Evolutionary conservation across 2,888 invertebrate genomes (phyloP).

Genomic region (Merodon equestris): DNA sequence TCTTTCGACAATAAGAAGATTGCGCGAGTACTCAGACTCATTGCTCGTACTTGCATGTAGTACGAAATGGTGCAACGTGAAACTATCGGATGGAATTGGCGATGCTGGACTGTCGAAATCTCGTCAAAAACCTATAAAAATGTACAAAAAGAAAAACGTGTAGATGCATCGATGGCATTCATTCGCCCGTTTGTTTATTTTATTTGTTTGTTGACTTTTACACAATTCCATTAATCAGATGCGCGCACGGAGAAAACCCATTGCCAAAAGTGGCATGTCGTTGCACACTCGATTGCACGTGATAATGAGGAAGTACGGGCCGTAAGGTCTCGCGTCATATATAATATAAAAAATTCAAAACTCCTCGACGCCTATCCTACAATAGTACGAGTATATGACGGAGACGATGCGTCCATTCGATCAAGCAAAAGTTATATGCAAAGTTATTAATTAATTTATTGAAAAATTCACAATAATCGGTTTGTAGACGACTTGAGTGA

Average conservation of each 20-base stretch:
- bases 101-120: not conserved
- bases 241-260: slow-evolving; percentile 33
- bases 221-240: slow-evolving; percentile 36
- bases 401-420: too few relatives aligned
- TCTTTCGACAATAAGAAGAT: slow-evolving; percentile 34
- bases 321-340: slow-evolving; percentile 38
- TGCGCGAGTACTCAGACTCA: too few relatives aligned
- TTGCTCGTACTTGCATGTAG: too few relatives aligned
- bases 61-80: too few relatives aligned
- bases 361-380: not conserved
- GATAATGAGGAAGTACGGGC: slow-evolving; percentile 54
- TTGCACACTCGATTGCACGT: slow-evolving; percentile 43
- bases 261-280: slow-evolving; percentile 37
- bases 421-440: too few relatives aligned
- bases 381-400: too few relatives aligned
- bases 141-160: slow-evolving; percentile 48
- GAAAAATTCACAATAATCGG: slow-evolving; percentile 38
- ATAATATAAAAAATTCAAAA: too few relatives aligned
- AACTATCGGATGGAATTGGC: too few relatives aligned
- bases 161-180: slow-evolving; percentile 38
- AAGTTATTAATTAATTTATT: slow-evolving; percentile 59
- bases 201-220: slow-evolving; percentile 10
- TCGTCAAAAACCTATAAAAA: slow-evolving; percentile 44
- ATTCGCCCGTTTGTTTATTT: too few relatives aligned
- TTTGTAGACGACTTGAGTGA: not conserved